Base-by-base conservation (phyloP, 1,140 invertebrate species). In the Lepidurus apus region DNA sequence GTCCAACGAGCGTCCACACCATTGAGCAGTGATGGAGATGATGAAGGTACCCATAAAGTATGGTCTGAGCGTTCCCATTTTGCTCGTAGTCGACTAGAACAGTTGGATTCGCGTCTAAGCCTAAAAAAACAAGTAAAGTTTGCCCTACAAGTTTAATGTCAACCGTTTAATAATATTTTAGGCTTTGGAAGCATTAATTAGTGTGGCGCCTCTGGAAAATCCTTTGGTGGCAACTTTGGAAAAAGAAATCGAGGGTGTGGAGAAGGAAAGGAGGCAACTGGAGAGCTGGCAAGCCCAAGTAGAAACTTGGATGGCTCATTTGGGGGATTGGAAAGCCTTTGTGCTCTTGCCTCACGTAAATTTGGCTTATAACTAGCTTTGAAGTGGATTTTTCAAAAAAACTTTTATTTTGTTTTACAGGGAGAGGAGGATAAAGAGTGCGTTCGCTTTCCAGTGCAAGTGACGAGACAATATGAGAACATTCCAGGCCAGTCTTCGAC, bases 271-370 rank as follows among this genome's bases (percentile, higher is more conserved):
- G 83, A 85, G 91, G 77, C 89, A 93, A 79, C 83, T 95, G 13
- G 93, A 95, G 84, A 91, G 91, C 1, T 94, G 96, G 86, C 87
- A 96, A 43, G 89, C 90, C n/a, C 88, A 94, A 47, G 95, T 94
- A 0, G 93, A 95, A 86, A 90, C 91, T 74, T 97, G 95, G 95
- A 92, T 91, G 3, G 92, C 95, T 81, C 93, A 96, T 84, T 87
- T 95, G 77, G 94, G 94, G 26, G 88, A 89, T 79, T 97, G 94
- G 95, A 89, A 90, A 80, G 93, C 93, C 8, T 89, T 90, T 74
- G 91, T 96, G 7, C 91, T 94, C 83, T 92, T 90, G 82, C 92
- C 92, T 13, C 91, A 94, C 86, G 91, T 94, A 85, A 73, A 77
- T 77, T 9, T 73, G 24, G 24, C n/a, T 21, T 9, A 65, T n/a